Conservation (phyloP, 2,888 invertebrate species). For the Eupithecia tripunctaria region DNA sequence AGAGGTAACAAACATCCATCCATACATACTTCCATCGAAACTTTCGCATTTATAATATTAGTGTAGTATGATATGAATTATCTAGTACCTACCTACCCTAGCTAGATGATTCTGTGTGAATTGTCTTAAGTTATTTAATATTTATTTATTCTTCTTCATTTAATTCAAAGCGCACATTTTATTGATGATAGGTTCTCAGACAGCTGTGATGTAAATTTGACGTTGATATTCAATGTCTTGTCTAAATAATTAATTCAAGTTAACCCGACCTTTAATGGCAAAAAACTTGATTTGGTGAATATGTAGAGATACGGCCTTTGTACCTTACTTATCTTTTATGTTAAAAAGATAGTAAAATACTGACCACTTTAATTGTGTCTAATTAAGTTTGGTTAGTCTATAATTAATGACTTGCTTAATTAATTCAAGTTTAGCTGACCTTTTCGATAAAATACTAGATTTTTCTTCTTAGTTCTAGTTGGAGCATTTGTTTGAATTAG, state of each 20-base stretch:
- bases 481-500: too few species aligned
- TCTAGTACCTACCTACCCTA: not conserved
- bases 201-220: conserved; percentile 14
- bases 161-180: not conserved
- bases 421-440: not conserved
- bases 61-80: not conserved
- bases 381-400: not conserved
- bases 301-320: not conserved
- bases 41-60: too few species aligned
- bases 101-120: not conserved
- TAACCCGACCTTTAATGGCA: conserved; percentile 16
- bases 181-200: not conserved
- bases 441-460: not conserved
- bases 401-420: not conserved
- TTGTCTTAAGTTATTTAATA: not conserved
- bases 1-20: too few species aligned
- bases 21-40: too few species aligned
- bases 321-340: not conserved
- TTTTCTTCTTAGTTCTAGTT: too few species aligned
- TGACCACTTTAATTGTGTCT: not conserved
- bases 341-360: conserved; percentile 1
- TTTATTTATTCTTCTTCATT: not conserved
- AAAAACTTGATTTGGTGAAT: not conserved
- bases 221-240: conserved; percentile 3
- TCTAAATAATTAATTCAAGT: conserved; percentile 15